Conservation (phyloP, 2,888 invertebrate species). For the Synanthedon andrenaeformis region DNA sequence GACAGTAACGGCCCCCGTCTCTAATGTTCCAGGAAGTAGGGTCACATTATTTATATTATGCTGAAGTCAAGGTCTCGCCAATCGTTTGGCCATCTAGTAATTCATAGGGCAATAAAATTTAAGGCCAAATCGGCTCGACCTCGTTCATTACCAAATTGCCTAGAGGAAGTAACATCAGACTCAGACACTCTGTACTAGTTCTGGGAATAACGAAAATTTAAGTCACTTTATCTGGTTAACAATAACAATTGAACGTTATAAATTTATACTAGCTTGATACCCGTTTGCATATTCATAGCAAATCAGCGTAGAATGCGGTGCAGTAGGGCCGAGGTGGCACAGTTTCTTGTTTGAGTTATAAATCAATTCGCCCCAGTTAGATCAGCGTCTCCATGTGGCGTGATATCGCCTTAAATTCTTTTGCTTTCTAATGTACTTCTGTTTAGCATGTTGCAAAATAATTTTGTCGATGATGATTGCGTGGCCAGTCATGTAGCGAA, state of each 20-base stretch:
- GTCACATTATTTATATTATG: constrained; percentile 60
- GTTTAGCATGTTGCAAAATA: constrained; percentile 40
- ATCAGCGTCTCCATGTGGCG: constrained; percentile 46
- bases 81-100: constrained; percentile 59
- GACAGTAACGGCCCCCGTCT: constrained; percentile 46
- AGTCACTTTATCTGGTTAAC: constrained; percentile 1
- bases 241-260: constrained; percentile 12
- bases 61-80: constrained; percentile 61
- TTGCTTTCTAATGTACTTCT: constrained; percentile 42
- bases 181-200: neutral
- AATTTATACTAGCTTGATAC: constrained; percentile 20
- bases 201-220: neutral
- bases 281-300: constrained; percentile 55
- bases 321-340: constrained; percentile 60
- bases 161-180: constrained; percentile 1
- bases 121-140: constrained; percentile 41
- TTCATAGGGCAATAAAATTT: constrained; percentile 56
- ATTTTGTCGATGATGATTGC: no score
- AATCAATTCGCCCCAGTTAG: constrained; percentile 63
- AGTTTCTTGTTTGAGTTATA: constrained; percentile 61
- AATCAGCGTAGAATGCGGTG: constrained; percentile 51
- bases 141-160: constrained; percentile 26
- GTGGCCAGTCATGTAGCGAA: no score
- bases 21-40: constrained; percentile 55
- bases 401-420: constrained; percentile 40